Evolutionary conservation across 2,888 invertebrate species (phyloP), one percentile per base, ranked within the genome.

Genomic region (Macroteleia sp.): DNA sequence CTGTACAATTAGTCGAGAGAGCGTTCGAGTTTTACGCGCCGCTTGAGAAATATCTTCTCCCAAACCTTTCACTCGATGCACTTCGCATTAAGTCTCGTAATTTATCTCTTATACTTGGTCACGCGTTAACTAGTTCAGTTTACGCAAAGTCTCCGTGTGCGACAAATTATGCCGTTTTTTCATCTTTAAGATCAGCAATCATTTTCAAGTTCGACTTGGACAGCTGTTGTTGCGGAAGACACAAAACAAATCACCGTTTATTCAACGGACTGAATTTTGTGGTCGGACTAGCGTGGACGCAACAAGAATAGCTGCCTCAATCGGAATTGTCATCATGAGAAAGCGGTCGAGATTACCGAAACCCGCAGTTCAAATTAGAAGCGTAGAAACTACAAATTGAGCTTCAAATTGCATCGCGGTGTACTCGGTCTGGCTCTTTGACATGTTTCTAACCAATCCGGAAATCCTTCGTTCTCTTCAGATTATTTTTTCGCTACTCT

Each of bases 341-440:
- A 88, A 83, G 86, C 83, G 70, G 82, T 83, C 81, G 84, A 84
- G 85, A 88, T 88, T 87, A 87, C 87, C 88, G 82, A 88, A 88
- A 88, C 88, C 88, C 88, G 81, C 88, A 87, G 87, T 87, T 88
- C 85, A 87, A 88, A 88, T 88, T 88, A 87, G 88, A 86, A 85
- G 85, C 85, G 83, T 83, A 84, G 85, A 85, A 84, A 84, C 82
- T 85, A 70, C 85, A 87, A 87, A 88, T 88, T 86, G 88, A 86
- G 84, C 81, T 82, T 73, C 80, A 88, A 88, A 88, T 88, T 88
- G 85, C 87, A 76, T 84, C 82, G 84, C 81, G 82, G 85, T 81
- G 74, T 82, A 79, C 75, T 81, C 81, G 54, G 62, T 14, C 59
- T 69, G 54, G 54, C 79, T 71, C 77, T 75, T 81, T 71, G 79